Percentiles rank a stretch among this genome's conserved stretches.
phyloP scores from a whole-genome alignment of 2,888 invertebrate genomes.

The Ferdinandea cuprea region DNA sequence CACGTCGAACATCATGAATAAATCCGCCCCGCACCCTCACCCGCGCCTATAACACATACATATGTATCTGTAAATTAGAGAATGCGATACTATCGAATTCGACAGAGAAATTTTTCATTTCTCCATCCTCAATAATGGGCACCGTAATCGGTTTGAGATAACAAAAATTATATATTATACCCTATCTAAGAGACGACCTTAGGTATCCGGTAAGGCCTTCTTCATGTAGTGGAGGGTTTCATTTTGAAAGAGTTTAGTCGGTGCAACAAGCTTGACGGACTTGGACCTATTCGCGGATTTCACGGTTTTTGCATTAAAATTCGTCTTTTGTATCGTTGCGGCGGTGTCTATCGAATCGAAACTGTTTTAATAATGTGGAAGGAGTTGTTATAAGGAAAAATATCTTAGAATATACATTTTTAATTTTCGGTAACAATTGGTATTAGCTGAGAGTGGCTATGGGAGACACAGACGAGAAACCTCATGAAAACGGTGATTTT shows the following conservation, averaged over 20 bases:
- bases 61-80: constrained; percentile 7
- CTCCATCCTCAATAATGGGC: constrained; percentile 7
- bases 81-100: constrained; percentile 21
- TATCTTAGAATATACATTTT: not conserved
- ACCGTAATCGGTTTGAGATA: constrained; percentile 57
- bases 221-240: constrained; percentile 37
- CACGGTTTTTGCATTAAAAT: constrained; percentile 9
- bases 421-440: constrained; percentile 4
- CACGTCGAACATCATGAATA: constrained; percentile 4
- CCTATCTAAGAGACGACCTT: constrained; percentile 18
- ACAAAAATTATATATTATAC: constrained; percentile 7
- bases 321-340: not conserved
- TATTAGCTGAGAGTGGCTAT: constrained; percentile 18
- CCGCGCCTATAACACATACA: not conserved
- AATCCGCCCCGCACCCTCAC: not conserved
- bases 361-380: constrained; percentile 33
- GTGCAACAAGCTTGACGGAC: constrained; percentile 39
- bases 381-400: constrained; percentile 12
- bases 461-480: constrained; percentile 48
- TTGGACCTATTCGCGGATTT: constrained; percentile 28
- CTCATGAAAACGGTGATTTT: constrained; percentile 52
- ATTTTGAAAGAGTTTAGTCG: constrained; percentile 43
- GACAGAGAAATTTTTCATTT: constrained; percentile 19
- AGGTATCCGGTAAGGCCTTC: constrained; percentile 15
- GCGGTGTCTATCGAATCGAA: not conserved